Conservation (phyloP, 2,113 vertebrate genomes). For the Pagrus major region DNA sequence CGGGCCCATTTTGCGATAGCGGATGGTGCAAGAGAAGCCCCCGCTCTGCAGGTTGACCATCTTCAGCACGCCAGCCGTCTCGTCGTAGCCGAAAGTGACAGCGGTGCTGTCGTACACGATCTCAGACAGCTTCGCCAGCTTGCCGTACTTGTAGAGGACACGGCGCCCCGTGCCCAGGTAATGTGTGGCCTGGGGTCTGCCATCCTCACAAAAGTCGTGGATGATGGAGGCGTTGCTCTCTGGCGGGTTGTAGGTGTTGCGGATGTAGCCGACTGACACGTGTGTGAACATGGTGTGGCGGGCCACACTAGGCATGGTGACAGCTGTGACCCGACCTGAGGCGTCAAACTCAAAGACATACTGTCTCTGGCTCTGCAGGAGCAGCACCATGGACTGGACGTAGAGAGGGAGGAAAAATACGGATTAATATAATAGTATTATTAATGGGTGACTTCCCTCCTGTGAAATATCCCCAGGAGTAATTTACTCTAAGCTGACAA, state of each 20-base stretch:
- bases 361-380: conserved; percentile 97
- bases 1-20: conserved; percentile 97
- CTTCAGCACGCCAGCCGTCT: conserved; percentile 95
- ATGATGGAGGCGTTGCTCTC: conserved; percentile 98
- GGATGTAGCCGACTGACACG: conserved; percentile 95
- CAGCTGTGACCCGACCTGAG: conserved; percentile 92
- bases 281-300: conserved; percentile 98
- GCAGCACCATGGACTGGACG: conserved; percentile 95
- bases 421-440: conserved; percentile 59
- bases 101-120: conserved; percentile 97
- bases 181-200: conserved; percentile 90
- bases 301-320: conserved; percentile 98
- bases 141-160: conserved; percentile 98
- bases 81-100: conserved; percentile 96
- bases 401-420: conserved; percentile 31
- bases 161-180: conserved; percentile 95
- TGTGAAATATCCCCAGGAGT: conserved; percentile 61
- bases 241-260: conserved; percentile 96
- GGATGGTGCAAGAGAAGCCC: conserved; percentile 97
- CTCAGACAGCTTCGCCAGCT: conserved; percentile 94
- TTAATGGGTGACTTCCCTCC: conserved; percentile 62
- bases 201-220: conserved; percentile 96
- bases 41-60: conserved; percentile 98
- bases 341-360: conserved; percentile 97
- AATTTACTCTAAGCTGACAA: conserved; percentile 61